These are phyloP conservation scores for Pararge aegeria DNA, from an alignment of 1,140 invertebrate genomes.

Conservation along the genomic window DNA sequence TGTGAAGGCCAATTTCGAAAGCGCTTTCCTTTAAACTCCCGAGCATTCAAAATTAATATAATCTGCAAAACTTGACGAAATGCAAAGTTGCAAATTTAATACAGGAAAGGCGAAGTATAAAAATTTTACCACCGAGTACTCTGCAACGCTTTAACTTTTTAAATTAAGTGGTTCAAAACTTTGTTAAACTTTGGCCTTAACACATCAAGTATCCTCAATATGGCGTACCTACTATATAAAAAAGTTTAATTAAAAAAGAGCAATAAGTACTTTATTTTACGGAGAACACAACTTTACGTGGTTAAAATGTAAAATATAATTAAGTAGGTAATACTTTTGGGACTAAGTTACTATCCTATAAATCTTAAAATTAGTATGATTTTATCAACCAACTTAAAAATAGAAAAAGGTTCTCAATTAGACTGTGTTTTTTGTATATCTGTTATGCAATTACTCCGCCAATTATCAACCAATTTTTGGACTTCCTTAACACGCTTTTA, in stretches of 20 bases:
- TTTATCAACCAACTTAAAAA: no score
- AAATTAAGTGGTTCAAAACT: slow-evolving; percentile 12
- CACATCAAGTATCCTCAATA: slow-evolving; percentile 7
- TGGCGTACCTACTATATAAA: not conserved
- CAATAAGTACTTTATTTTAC: no score
- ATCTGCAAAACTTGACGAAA: slow-evolving; percentile 2
- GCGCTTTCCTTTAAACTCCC: not conserved
- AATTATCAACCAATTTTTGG: no score
- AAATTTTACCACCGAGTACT: slow-evolving; percentile 1
- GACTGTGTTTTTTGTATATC: no score
- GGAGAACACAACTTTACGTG: no score
- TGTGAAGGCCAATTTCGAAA: not conserved
- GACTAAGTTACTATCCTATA: no score
- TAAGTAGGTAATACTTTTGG: no score
- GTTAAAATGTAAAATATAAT: no score
- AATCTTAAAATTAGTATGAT: no score
- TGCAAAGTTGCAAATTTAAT: slow-evolving; percentile 10
- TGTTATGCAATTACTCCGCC: no score
- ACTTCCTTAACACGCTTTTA: no score
- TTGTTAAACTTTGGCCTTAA: slow-evolving; percentile 9
- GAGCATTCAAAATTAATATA: slow-evolving; percentile 5
- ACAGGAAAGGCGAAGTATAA: slow-evolving; percentile 7
- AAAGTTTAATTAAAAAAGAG: slow-evolving; percentile 10
- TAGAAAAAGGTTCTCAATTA: no score
- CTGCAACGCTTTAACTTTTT: slow-evolving; percentile 8